phyloP scores from a whole-genome alignment of 2,888 invertebrate genomes.

The Dryococelus australis region DNA sequence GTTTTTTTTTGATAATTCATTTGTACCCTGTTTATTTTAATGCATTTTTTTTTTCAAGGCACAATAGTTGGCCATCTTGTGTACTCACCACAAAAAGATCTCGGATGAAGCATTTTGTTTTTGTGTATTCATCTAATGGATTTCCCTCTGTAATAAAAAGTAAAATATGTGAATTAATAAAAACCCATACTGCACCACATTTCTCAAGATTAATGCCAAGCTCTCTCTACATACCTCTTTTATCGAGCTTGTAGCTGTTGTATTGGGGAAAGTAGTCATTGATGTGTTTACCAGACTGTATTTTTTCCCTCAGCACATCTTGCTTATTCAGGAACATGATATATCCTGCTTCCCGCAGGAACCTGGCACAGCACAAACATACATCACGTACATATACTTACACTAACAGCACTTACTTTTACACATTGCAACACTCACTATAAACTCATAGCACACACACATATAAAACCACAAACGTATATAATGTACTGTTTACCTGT shows the following conservation, averaged over 20 bases:
- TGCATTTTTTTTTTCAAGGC: too few species aligned
- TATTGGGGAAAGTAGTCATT: slow-evolving; percentile 74
- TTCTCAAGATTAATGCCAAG: not conserved
- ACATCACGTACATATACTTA: too few species aligned
- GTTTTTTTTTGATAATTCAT: too few species aligned
- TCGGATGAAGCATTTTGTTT: slow-evolving; percentile 72
- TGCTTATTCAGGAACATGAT: slow-evolving; percentile 86
- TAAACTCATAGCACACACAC: too few species aligned
- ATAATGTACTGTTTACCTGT: too few species aligned
- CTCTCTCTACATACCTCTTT: slow-evolving; percentile 53
- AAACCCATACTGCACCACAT: not conserved
- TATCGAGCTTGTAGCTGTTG: slow-evolving; percentile 60
- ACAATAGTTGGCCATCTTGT: not conserved
- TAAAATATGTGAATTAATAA: not conserved
- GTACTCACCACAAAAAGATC: slow-evolving; percentile 68
- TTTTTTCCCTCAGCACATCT: slow-evolving; percentile 75
- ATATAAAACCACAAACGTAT: too few species aligned
- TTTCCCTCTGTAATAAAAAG: slow-evolving; percentile 53
- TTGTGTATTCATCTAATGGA: slow-evolving; percentile 69
- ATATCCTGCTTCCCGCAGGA: slow-evolving; percentile 75
- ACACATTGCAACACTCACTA: too few species aligned
- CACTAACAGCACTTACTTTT: too few species aligned
- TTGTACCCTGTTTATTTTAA: too few species aligned
- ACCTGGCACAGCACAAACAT: slow-evolving; percentile 61
- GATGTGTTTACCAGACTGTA: slow-evolving; percentile 70